Evolutionary conservation across 2,113 vertebrate genomes (phyloP), one percentile per base, ranked within the genome.

Genomic region (Silurus meridionalis): DNA sequence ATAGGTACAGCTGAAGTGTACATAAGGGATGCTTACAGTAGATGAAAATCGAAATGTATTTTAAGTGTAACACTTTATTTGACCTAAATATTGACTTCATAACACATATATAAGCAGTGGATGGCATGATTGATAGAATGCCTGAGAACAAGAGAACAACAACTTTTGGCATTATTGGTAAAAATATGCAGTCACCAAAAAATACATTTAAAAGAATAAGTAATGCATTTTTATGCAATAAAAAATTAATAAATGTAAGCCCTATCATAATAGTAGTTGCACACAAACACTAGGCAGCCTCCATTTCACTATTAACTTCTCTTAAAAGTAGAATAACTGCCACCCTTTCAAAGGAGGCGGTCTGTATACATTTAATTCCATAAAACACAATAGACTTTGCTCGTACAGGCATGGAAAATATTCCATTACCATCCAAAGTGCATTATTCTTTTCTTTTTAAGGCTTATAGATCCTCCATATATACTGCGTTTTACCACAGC

Each of bases 1-100:
- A 82, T 66, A 74, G 60, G 67, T 82, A 21, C 79, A 19, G 87
- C 69, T 64, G 84, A 37, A 21, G 72, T 89, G 80, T 79, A 88
- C 63, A 83, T 83, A 80, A 21, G 37, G 37, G 52, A 50, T 82
- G 84, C 89, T 86, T 84, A 83, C 50, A 79, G n/a, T 14, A 80
- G 55, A 25, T n/a, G 52, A 75, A n/a, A 75, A 75, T 53, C 46
- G 7, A 10, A 58, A 80, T 8, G 52, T 55, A 25, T 77, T 25
- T 77, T 77, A 58, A 37, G 15, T 53, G n/a, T 4, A 79, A 58
- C 4, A 0, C n/a, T 57, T 78, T 78, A 57, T 25, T 28, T 78
- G 21, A 75, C 28, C 23, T 55, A 57, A 57, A 57, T 78, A 78
- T 15, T 78, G 75, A 80, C 53, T 80, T 80, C 55, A 60, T 80